Conservation (phyloP, 2,113 vertebrate species). For the Forbesichthys agassizii region DNA sequence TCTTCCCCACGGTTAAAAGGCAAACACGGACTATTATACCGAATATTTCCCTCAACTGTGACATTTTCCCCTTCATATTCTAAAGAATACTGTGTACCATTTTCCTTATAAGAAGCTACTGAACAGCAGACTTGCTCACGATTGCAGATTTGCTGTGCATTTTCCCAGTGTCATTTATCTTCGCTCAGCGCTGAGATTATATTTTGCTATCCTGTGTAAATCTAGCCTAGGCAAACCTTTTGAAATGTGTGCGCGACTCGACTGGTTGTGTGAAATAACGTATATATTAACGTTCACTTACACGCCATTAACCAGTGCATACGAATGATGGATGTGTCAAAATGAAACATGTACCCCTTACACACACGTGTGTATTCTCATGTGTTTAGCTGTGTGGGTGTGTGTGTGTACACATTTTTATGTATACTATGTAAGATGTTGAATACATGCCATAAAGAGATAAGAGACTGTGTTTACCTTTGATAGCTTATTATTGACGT, state of each 20-base stretch:
- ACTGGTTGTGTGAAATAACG: background rate
- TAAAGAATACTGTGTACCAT: background rate
- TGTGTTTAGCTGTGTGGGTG: background rate
- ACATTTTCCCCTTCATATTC: background rate
- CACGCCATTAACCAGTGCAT: background rate
- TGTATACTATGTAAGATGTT: slow-evolving; percentile 4
- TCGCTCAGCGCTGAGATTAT: background rate
- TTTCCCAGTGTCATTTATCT: background rate
- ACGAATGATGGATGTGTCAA: background rate
- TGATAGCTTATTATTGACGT: slow-evolving; percentile 10
- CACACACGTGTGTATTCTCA: background rate
- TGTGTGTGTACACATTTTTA: background rate
- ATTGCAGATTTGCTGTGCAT: background rate
- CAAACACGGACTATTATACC: background rate
- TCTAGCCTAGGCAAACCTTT: background rate
- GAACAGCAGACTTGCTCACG: background rate
- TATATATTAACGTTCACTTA: background rate
- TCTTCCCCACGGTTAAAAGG: too few relatives aligned
- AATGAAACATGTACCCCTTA: background rate
- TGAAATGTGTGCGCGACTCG: background rate
- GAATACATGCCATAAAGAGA: slow-evolving; percentile 17
- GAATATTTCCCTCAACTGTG: background rate
- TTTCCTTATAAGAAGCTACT: background rate
- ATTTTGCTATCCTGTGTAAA: slow-evolving; percentile 9
- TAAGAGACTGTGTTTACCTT: slow-evolving; percentile 18